Percentiles rank a stretch among this genome's conserved stretches.
phyloP scores from a whole-genome alignment of 2,113 vertebrate genomes.

The Catharus bicknelli region DNA sequence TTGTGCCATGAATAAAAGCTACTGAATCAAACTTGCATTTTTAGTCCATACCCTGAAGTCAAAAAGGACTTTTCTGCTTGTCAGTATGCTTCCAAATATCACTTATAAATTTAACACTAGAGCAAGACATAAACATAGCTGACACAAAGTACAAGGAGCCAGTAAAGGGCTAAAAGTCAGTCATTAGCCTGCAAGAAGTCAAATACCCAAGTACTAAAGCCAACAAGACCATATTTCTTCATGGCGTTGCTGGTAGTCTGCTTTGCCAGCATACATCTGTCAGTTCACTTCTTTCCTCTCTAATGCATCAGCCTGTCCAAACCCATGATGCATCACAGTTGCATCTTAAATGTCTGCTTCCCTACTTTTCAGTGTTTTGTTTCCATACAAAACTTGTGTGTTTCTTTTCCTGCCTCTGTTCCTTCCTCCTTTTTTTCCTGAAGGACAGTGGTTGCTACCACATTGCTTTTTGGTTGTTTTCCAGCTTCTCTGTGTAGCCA shows the following conservation, averaged over 20 bases:
- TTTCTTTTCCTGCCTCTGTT: background rate
- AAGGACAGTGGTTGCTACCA: background rate
- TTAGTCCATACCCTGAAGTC: background rate
- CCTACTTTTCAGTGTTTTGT: background rate
- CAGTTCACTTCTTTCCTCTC: background rate
- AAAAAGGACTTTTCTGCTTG: background rate
- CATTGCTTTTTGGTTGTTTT: background rate
- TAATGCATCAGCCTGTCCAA: background rate
- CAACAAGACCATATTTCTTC: background rate
- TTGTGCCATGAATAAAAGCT: background rate
- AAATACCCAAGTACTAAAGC: too few relatives aligned
- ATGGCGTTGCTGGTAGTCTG: background rate
- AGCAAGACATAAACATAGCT: background rate
- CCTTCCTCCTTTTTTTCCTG: background rate
- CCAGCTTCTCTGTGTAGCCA: background rate
- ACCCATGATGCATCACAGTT: rapidly evolving
- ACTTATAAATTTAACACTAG: background rate
- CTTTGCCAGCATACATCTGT: background rate
- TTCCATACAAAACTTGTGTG: background rate
- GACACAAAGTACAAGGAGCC: background rate
- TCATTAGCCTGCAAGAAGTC: background rate
- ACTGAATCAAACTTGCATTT: background rate
- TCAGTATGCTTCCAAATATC: background rate
- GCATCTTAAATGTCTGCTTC: background rate
- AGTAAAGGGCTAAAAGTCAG: background rate